These are phyloP conservation scores for Ditylenchus dipsaci DNA, from an alignment of 1,140 invertebrate genomes.

Conservation along the genomic window DNA sequence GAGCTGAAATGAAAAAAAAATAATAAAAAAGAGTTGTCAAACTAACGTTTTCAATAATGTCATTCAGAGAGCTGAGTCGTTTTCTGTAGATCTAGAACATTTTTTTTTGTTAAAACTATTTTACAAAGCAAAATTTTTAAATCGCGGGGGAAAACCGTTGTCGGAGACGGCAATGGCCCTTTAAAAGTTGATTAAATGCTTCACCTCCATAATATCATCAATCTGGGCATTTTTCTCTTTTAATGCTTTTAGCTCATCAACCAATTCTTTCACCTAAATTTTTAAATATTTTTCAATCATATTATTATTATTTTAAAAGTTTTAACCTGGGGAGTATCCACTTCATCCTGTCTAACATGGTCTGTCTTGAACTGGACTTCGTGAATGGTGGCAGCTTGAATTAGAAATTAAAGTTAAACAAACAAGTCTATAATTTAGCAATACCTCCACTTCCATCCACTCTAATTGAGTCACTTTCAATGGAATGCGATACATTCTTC, in stretches of 20 bases:
- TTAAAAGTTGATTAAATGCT: background rate
- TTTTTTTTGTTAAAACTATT: no score
- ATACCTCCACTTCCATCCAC: slow-evolving; percentile 34
- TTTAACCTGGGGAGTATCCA: slow-evolving; percentile 34
- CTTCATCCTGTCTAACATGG: slow-evolving; percentile 9
- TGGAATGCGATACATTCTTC: slow-evolving; percentile 29
- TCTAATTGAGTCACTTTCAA: slow-evolving; percentile 7
- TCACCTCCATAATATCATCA: background rate
- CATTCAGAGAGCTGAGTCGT: background rate
- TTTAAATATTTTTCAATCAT: no score
- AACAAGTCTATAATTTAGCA: no score
- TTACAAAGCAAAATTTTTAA: no score
- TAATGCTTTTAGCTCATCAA: background rate
- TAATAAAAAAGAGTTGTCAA: background rate
- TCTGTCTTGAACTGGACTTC: slow-evolving; percentile 44
- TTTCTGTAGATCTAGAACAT: no score
- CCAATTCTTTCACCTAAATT: background rate
- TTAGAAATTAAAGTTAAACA: no score
- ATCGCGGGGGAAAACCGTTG: no score
- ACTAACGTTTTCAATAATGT: background rate
- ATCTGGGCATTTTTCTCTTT: background rate
- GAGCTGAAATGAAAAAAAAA: background rate
- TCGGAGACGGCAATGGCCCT: no score
- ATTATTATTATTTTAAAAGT: no score
- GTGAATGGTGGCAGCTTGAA: slow-evolving; percentile 47